Evolutionary conservation across 2,888 invertebrate genomes (phyloP).

Genomic region (Linnaemya tessellans): DNA sequence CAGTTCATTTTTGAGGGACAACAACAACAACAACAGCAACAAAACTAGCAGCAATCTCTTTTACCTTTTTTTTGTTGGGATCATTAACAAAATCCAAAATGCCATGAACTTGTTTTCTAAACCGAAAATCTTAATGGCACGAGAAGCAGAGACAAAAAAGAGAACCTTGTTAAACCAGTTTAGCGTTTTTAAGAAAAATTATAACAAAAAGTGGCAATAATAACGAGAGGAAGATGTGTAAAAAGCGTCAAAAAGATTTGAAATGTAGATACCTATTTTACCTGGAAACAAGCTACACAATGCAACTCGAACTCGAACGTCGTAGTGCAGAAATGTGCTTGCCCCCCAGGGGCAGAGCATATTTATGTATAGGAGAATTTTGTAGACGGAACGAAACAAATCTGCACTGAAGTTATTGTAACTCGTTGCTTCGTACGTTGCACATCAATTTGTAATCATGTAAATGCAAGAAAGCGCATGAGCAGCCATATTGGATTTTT

Average conservation of each 20-base stretch:
- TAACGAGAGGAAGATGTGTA: slow-evolving; percentile 9
- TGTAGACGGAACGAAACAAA: not conserved
- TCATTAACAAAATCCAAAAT: slow-evolving; percentile 69
- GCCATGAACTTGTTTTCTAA: slow-evolving; percentile 74
- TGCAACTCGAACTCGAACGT: slow-evolving; percentile 7
- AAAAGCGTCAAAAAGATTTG: slow-evolving; percentile 40
- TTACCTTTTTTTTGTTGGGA: slow-evolving; percentile 13
- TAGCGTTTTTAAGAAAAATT: slow-evolving; percentile 44
- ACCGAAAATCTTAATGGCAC: slow-evolving; percentile 44
- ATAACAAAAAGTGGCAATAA: slow-evolving; percentile 27
- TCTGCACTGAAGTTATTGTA: slow-evolving; percentile 49
- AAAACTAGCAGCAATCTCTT: slow-evolving; percentile 25
- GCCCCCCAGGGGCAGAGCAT: slow-evolving; percentile 15
- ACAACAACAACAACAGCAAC: slow-evolving; percentile 18
- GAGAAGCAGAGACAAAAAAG: slow-evolving; percentile 31
- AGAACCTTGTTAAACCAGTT: slow-evolving; percentile 74
- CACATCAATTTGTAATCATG: slow-evolving; percentile 51
- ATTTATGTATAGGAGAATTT: not conserved
- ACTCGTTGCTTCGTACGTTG: slow-evolving; percentile 49
- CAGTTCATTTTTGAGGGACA: slow-evolving; percentile 45
- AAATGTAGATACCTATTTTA: slow-evolving; percentile 55
- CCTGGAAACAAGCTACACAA: slow-evolving; percentile 64
- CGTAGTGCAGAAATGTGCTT: not conserved
- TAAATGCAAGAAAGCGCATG: slow-evolving; percentile 67
- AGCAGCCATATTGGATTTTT: slow-evolving; percentile 72